Conservation (phyloP, 2,888 invertebrate genomes). For the Drosophila formosana region DNA sequence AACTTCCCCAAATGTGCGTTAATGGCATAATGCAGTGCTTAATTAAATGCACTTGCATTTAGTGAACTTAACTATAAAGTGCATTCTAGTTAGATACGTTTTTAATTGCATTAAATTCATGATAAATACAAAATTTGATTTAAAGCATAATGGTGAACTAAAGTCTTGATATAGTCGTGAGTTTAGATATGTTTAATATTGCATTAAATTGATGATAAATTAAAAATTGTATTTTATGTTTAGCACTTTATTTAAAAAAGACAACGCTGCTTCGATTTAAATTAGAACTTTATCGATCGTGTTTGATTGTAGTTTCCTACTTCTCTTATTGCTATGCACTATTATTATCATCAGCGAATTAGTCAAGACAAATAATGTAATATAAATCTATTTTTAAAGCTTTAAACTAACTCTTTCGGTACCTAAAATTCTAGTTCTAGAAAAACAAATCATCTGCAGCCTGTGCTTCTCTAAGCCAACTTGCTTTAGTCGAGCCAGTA, state of each 20-base stretch:
- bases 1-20: background rate
- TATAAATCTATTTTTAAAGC: too few species aligned
- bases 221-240: too few species aligned
- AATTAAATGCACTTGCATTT: constrained; percentile 1
- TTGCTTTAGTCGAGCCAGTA: background rate
- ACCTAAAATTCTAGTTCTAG: background rate
- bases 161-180: background rate
- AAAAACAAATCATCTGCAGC: background rate
- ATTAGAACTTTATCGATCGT: too few species aligned
- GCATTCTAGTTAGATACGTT: background rate
- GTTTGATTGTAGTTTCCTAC: too few species aligned
- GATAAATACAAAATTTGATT: too few species aligned
- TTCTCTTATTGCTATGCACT: too few species aligned
- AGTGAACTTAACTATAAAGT: background rate
- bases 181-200: background rate
- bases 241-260: too few species aligned
- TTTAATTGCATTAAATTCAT: background rate
- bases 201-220: background rate
- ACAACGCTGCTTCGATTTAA: too few species aligned
- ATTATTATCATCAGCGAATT: too few species aligned
- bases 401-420: background rate
- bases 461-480: background rate
- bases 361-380: too few species aligned
- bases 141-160: too few species aligned
- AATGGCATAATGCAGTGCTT: background rate